Conservation (phyloP, 2,888 invertebrate species). For the Drosophila peninsularis region DNA sequence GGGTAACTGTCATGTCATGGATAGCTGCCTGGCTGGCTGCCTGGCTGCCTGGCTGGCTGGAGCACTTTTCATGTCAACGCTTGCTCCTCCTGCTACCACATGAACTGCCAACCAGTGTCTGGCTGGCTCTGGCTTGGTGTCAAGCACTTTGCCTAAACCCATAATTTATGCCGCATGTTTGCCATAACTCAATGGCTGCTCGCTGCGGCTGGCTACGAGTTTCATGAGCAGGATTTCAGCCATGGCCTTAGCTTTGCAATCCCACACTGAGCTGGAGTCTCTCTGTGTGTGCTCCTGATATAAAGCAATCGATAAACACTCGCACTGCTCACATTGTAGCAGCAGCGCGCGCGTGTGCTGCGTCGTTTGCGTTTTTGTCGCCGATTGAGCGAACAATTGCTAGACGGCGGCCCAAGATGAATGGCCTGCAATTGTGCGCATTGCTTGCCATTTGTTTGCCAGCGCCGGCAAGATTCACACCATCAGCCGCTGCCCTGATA, state of each 20-base stretch:
- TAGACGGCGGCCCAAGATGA: slow-evolving; percentile 67
- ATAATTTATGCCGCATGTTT: slow-evolving; percentile 80
- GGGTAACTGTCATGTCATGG: slow-evolving; percentile 73
- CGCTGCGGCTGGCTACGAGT: slow-evolving; percentile 39
- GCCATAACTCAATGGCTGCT: slow-evolving; percentile 76
- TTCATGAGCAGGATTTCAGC: slow-evolving; percentile 31
- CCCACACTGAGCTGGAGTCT: slow-evolving; percentile 2
- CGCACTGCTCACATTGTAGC: slow-evolving; percentile 14
- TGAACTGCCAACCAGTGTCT: slow-evolving; percentile 14
- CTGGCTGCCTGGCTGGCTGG: slow-evolving; percentile 17
- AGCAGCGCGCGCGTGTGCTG: slow-evolving; percentile 6
- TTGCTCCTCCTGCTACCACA: slow-evolving; percentile 22
- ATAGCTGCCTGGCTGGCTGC: slow-evolving; percentile 14
- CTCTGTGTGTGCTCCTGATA: slow-evolving; percentile 45
- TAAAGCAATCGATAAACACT: slow-evolving; percentile 70
- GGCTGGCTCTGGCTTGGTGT: slow-evolving; percentile 32
- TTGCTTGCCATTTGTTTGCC: slow-evolving; percentile 69
- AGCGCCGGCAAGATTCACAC: slow-evolving; percentile 49
- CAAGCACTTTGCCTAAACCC: slow-evolving; percentile 60
- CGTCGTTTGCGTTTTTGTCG: slow-evolving; percentile 56
- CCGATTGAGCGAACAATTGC: slow-evolving; percentile 74
- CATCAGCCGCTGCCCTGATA: slow-evolving; percentile 33
- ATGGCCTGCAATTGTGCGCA: slow-evolving; percentile 76
- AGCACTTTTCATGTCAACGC: slow-evolving; percentile 73
- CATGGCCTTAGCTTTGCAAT: slow-evolving; percentile 20